Percentiles rank a stretch among this genome's conserved stretches.
These are phyloP conservation scores for Parotia lawesii DNA, from an alignment of 2,113 vertebrate genomes.

Conservation along the genomic window DNA sequence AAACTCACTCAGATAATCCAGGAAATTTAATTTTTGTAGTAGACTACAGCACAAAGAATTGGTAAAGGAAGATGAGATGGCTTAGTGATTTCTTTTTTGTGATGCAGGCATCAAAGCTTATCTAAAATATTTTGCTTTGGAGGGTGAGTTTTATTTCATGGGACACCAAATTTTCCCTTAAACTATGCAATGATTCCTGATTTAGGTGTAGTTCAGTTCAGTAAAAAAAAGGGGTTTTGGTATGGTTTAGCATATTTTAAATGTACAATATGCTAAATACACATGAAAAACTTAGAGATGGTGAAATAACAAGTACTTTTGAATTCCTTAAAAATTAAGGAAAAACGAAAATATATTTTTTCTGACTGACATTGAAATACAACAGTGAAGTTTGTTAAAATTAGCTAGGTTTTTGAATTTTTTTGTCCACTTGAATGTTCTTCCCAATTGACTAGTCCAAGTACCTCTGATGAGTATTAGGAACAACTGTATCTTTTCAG, in stretches of 20 bases:
- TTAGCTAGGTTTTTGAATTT: not conserved
- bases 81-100: not conserved
- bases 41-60: not conserved
- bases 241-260: not conserved
- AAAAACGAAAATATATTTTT: not conserved
- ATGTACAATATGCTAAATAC: not conserved
- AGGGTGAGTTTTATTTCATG: not conserved
- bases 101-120: not conserved
- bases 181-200: not conserved
- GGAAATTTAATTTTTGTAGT: not conserved
- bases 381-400: not conserved
- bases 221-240: rapidly evolving
- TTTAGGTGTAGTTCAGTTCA: not conserved
- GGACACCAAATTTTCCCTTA: not conserved
- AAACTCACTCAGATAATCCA: not conserved
- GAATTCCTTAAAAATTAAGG: not conserved
- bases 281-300: not conserved
- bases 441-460: not conserved
- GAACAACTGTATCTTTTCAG: not conserved
- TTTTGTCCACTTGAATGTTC: not conserved
- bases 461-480: not conserved
- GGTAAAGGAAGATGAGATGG: not conserved
- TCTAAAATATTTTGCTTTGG: not conserved
- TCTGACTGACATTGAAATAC: not conserved
- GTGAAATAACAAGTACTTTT: not conserved